A percentile compares a stretch with the other conserved stretches of the same genome.
Conservation (phyloP, 2,888 invertebrate species). For the Ctenicera cuprea region DNA sequence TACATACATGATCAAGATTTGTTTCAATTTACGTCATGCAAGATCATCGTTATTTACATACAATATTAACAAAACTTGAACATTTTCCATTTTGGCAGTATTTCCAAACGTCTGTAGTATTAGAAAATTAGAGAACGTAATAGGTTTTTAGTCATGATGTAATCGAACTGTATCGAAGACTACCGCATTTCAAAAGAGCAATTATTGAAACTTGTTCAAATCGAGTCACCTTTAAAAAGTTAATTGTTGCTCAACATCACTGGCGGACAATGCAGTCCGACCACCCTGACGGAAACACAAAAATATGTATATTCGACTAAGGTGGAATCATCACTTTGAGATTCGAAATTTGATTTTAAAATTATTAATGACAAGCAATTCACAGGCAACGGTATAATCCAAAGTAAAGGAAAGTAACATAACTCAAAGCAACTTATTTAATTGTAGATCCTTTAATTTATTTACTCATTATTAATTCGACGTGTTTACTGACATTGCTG, state of each 20-base stretch:
- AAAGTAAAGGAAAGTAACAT: constrained; percentile 31
- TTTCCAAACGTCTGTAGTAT: no score
- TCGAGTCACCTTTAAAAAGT: constrained; percentile 56
- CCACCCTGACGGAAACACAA: constrained; percentile 53
- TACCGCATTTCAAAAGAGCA: constrained; percentile 58
- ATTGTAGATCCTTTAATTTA: constrained; percentile 41
- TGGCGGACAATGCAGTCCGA: constrained; percentile 56
- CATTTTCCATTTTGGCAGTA: no score
- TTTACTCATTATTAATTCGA: constrained; percentile 44
- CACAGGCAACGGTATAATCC: constrained; percentile 36
- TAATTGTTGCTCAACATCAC: constrained; percentile 58
- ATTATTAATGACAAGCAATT: constrained; percentile 40
- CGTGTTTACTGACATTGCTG: constrained; percentile 34
- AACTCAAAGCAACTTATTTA: constrained; percentile 33
- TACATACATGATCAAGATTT: not conserved
- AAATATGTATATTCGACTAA: constrained; percentile 14
- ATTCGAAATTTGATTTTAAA: constrained; percentile 21
- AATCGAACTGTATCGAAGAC: constrained; percentile 53
- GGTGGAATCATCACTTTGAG: not conserved
- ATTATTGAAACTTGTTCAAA: constrained; percentile 59
- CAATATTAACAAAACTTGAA: no score
- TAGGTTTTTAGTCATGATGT: constrained; percentile 20
- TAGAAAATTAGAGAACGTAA: not conserved
- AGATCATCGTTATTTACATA: no score
- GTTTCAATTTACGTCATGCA: no score